Percentiles rank a stretch among this genome's conserved stretches.
phyloP scores from a whole-genome alignment of 2,797 vertebrate species.

The Triplophysa bombifrons region DNA sequence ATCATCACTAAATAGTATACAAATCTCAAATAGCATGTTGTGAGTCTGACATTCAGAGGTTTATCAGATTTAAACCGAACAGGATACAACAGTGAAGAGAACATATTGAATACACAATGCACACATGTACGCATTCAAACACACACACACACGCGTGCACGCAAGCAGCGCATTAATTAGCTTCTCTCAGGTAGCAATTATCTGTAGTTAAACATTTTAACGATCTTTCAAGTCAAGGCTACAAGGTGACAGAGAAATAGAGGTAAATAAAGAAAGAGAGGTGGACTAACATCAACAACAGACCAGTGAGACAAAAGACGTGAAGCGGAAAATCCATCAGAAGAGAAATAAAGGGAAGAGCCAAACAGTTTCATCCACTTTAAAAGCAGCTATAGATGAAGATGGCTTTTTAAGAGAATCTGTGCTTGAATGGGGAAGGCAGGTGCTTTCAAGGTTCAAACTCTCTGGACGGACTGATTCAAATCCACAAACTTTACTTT shows the following conservation, averaged over 20 bases:
- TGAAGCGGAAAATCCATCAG: slow-evolving; percentile 38
- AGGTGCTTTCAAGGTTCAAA: slow-evolving; percentile 48
- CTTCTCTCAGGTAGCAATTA: slow-evolving; percentile 56
- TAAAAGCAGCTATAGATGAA: slow-evolving; percentile 38
- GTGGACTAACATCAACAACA: slow-evolving; percentile 48
- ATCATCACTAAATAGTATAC: slow-evolving; percentile 13
- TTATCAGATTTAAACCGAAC: background rate
- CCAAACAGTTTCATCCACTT: slow-evolving; percentile 30
- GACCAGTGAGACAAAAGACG: slow-evolving; percentile 28
- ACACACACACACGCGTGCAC: background rate
- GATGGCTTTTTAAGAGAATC: slow-evolving; percentile 17
- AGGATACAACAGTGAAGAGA: background rate
- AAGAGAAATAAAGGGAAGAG: slow-evolving; percentile 31
- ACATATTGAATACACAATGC: slow-evolving; percentile 13
- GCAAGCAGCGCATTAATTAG: slow-evolving; percentile 51
- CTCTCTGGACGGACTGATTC: slow-evolving; percentile 36
- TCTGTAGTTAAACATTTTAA: slow-evolving; percentile 58
- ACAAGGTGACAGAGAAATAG: slow-evolving; percentile 34
- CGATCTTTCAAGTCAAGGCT: slow-evolving; percentile 60
- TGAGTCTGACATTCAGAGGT: background rate
- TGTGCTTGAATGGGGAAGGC: slow-evolving; percentile 31
- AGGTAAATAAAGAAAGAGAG: slow-evolving; percentile 27
- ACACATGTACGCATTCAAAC: background rate
- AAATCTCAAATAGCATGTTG: background rate
- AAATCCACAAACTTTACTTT: slow-evolving; percentile 36